These are phyloP conservation scores for Archegozetes longisetosus DNA, from an alignment of 1,140 invertebrate genomes.

Conservation along the genomic window DNA sequence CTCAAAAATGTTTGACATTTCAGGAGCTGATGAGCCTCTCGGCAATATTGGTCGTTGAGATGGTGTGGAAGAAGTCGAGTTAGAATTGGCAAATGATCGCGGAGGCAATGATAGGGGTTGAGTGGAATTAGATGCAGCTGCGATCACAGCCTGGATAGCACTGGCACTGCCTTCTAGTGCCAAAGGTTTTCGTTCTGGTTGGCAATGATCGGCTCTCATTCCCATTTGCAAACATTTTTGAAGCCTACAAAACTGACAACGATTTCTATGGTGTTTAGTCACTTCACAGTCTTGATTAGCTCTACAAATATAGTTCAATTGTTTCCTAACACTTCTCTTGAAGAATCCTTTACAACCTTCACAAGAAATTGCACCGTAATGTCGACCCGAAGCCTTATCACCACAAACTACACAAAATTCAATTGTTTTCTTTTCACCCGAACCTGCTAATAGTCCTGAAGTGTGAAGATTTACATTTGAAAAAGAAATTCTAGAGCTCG, in stretches of 20 bases:
- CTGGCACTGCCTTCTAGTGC: constrained; percentile 10
- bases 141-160: neutral
- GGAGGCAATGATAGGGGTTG: neutral
- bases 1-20: constrained; percentile 7
- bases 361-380: constrained; percentile 32
- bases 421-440: constrained; percentile 5
- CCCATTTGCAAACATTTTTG: constrained; percentile 94
- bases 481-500: constrained; percentile 2
- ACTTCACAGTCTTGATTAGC: constrained; percentile 94
- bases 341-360: constrained; percentile 94
- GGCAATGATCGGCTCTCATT: constrained; percentile 72
- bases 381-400: constrained; percentile 24
- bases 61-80: too few relatives aligned
- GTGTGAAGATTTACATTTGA: constrained; percentile 1
- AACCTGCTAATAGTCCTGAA: neutral
- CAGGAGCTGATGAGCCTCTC: neutral
- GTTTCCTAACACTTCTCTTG: constrained; percentile 93
- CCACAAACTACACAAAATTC: constrained; percentile 46
- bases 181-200: constrained; percentile 63
- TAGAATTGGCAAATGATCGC: neutral
- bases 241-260: constrained; percentile 89
- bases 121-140: neutral
- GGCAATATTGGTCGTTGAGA: too few relatives aligned
- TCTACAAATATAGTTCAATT: constrained; percentile 91
- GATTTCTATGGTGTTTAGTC: constrained; percentile 92